Percentiles rank a stretch among this genome's conserved stretches.
Conservation (phyloP, 1,140 invertebrate genomes). For the Scaptomyza graminum region DNA sequence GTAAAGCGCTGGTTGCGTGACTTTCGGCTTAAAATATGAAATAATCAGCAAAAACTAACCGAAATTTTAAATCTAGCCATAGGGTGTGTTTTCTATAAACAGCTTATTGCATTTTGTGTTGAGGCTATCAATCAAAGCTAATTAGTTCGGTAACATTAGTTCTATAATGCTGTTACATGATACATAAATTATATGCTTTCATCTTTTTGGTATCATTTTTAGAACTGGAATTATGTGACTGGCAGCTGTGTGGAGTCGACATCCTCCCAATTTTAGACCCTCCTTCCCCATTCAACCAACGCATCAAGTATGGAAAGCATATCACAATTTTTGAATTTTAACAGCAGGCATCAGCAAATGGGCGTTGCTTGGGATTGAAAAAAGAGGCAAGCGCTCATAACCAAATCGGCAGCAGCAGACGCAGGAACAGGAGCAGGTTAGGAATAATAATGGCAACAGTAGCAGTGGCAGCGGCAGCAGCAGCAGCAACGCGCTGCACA, state of each 20-base stretch:
- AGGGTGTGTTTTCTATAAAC: not conserved
- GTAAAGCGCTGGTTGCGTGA: too few relatives aligned
- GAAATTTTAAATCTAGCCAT: not conserved
- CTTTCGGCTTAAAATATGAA: not conserved
- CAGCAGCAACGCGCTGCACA: slow-evolving; percentile 29
- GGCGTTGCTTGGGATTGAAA: slow-evolving; percentile 45
- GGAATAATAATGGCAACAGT: not conserved
- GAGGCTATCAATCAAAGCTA: slow-evolving; percentile 20
- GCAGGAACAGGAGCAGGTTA: not conserved
- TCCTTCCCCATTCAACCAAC: too few relatives aligned
- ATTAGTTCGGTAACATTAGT: slow-evolving; percentile 29
- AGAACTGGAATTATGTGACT: slow-evolving; percentile 55
- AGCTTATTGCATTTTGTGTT: slow-evolving; percentile 12
- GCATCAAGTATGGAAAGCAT: slow-evolving; percentile 68
- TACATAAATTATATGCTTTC: slow-evolving; percentile 27
- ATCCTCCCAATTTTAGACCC: not conserved
- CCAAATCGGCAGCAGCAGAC: slow-evolving; percentile 12
- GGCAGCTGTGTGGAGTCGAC: slow-evolving; percentile 10
- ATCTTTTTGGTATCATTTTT: slow-evolving; percentile 21
- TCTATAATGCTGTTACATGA: slow-evolving; percentile 4
- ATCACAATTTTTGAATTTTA: slow-evolving; percentile 77
- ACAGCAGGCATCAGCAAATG: slow-evolving; percentile 42
- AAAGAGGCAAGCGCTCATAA: slow-evolving; percentile 52
- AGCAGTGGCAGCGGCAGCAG: not conserved
- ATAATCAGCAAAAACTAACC: too few relatives aligned